Base-by-base conservation (phyloP, 1,140 invertebrate species). In the Homarus americanus region DNA sequence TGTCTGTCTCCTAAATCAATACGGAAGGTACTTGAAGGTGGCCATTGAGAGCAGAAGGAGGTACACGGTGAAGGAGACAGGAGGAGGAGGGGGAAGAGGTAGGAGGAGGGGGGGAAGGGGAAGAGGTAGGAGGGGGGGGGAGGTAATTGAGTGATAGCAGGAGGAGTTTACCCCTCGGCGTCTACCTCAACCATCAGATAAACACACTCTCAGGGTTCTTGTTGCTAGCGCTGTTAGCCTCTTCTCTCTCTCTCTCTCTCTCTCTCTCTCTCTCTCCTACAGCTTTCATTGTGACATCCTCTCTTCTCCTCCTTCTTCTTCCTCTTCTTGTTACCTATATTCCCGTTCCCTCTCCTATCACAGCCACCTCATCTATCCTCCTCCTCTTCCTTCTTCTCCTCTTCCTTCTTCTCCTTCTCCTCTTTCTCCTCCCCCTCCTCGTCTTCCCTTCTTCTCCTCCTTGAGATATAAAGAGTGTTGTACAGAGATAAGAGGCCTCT, bases 141-240 rank as follows among this genome's bases (percentile, higher is more conserved):
- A 49, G 44, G 44, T 58, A 24, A 24, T 58, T 58, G 53, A n/a
- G n/a, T n/a, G n/a, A n/a, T n/a, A n/a, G n/a, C n/a, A n/a, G n/a
- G n/a, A 69, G 24, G 63, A 69, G 63, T 28, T 28, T 32, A 9
- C 63, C 63, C 63, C n/a, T 32, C 12, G 24, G n/a, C 58, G 24
- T 12, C 63, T n/a, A 66, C 63, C 63, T 69, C 63, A 69, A 5
- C 63, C 4, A 69, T 69, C 63, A 69, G 63, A 69, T 69, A 69
- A 32, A 32, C 20, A 20, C n/a, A n/a, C n/a, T 4, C 53, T 58
- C 0, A 20, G 32, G 63, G 24, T 32, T 12, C 63, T 69, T 69
- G 63, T 69, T 69, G 63, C 63, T 69, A 24, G n/a, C n/a, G n/a
- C n/a, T n/a, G n/a, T n/a, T 49, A 7, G 7, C 44, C 44, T 15